Evolutionary conservation across 2,113 vertebrate species (phyloP).

Genomic region (Rhodinocichla rosea): DNA sequence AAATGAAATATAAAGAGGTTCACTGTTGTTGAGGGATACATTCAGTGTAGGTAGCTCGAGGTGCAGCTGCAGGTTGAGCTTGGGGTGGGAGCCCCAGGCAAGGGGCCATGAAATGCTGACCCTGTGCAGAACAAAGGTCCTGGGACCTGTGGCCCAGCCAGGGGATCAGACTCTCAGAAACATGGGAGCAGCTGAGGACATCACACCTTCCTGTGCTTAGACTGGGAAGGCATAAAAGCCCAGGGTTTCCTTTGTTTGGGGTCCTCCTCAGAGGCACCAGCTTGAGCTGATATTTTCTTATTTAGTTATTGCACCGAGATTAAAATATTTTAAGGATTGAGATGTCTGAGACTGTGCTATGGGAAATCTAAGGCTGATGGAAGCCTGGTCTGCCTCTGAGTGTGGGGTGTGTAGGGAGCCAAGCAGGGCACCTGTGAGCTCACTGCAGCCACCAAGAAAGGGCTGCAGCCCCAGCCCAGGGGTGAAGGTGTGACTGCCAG

Average conservation of each 20-base stretch:
- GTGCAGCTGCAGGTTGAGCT: background rate
- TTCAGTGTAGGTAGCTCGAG: accelerated
- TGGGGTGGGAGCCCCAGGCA: background rate
- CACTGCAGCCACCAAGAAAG: background rate
- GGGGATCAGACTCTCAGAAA: background rate
- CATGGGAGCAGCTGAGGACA: accelerated
- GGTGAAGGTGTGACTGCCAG: background rate
- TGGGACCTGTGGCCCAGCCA: too few relatives aligned
- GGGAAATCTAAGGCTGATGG: background rate
- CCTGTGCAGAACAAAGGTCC: background rate
- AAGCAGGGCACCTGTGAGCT: background rate
- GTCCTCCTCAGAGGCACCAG: background rate
- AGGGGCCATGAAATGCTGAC: too few relatives aligned
- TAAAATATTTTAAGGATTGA: background rate
- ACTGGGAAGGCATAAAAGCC: background rate
- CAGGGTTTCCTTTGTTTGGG: background rate
- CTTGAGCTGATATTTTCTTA: background rate
- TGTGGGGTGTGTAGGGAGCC: background rate
- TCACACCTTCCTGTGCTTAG: background rate
- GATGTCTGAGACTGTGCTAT: background rate
- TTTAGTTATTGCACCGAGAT: background rate
- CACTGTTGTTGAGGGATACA: background rate
- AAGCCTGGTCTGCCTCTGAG: background rate
- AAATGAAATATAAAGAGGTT: background rate
- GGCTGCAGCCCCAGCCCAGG: background rate